A percentile compares a stretch with the other conserved stretches of the same genome.
These are phyloP conservation scores for Crematogaster levior DNA, from an alignment of 2,888 invertebrate genomes.

Conservation along the genomic window DNA sequence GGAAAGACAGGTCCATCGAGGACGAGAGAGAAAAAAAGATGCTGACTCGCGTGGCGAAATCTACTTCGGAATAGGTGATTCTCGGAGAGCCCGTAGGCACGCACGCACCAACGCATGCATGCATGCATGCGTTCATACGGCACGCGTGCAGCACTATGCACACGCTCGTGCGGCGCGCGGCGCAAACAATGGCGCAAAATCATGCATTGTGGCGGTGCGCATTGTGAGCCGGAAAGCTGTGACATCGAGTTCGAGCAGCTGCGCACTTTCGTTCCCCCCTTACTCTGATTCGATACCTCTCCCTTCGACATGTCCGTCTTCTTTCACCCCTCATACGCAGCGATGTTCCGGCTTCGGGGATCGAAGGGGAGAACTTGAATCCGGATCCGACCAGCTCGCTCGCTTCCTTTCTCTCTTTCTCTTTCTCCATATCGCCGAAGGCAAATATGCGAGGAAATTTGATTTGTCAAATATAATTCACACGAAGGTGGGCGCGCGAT, in stretches of 20 bases:
- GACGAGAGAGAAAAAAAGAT: constrained; percentile 30
- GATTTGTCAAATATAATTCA: constrained; percentile 66
- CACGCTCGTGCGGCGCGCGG: constrained; percentile 54
- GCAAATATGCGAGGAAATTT: constrained; percentile 68
- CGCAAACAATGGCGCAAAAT: constrained; percentile 83
- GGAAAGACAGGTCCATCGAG: constrained; percentile 21
- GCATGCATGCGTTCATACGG: constrained; percentile 58
- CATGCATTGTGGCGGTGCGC: constrained; percentile 83
- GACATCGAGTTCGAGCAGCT: constrained; percentile 83
- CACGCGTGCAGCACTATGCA: constrained; percentile 76
- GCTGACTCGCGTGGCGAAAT: constrained; percentile 64
- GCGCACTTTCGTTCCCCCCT: constrained; percentile 71
- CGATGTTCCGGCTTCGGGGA: constrained; percentile 57
- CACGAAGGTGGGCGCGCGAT: constrained; percentile 36
- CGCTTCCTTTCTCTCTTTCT: not conserved
- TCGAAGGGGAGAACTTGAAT: constrained; percentile 60
- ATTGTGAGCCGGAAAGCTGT: constrained; percentile 83
- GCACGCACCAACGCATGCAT: constrained; percentile 40
- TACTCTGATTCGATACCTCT: constrained; percentile 47
- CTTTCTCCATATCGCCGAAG: constrained; percentile 7
- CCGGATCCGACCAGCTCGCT: constrained; percentile 39
- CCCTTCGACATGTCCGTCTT: constrained; percentile 54
- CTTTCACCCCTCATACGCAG: constrained; percentile 56
- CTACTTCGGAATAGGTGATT: constrained; percentile 50
- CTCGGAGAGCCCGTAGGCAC: constrained; percentile 64